phyloP scores from a whole-genome alignment of 2,888 invertebrate species.

The Polyploca ridens region DNA sequence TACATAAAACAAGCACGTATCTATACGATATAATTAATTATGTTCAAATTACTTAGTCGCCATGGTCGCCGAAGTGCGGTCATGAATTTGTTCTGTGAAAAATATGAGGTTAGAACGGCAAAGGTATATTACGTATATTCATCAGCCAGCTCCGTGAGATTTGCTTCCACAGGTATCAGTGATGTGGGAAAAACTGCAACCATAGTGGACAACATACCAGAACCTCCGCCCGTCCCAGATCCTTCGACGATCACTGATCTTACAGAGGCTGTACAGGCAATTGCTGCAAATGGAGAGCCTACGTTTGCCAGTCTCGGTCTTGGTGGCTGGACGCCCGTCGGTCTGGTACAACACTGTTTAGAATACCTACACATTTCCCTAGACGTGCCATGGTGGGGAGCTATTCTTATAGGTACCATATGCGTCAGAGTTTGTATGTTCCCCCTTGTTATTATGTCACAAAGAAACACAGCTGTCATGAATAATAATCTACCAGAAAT shows the following conservation, averaged over 20 bases:
- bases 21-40: slow-evolving; percentile 36
- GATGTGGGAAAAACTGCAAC: slow-evolving; percentile 58
- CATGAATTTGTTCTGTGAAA: slow-evolving; percentile 67
- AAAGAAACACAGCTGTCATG: slow-evolving; percentile 92
- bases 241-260: slow-evolving; percentile 56
- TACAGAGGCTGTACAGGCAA: slow-evolving; percentile 67
- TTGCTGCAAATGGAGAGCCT: slow-evolving; percentile 87
- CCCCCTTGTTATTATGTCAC: slow-evolving; percentile 93
- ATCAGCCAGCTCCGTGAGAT: slow-evolving; percentile 65
- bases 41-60: slow-evolving; percentile 76
- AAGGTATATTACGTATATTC: slow-evolving; percentile 75
- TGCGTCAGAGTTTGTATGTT: slow-evolving; percentile 91
- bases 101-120: slow-evolving; percentile 79
- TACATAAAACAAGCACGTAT: slow-evolving; percentile 10
- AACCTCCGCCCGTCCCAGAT: slow-evolving; percentile 76
- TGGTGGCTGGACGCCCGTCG: slow-evolving; percentile 92
- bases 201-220: slow-evolving; percentile 70
- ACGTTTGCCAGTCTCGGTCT: slow-evolving; percentile 92
- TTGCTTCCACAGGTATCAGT: slow-evolving; percentile 58
- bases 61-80: slow-evolving; percentile 70
- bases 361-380: slow-evolving; percentile 92
- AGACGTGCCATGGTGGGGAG: slow-evolving; percentile 97
- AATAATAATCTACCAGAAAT: slow-evolving; percentile 94
- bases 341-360: slow-evolving; percentile 91
- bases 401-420: slow-evolving; percentile 92